Conservation (phyloP, 2,113 vertebrate genomes). For the Dromiciops gliroides region DNA sequence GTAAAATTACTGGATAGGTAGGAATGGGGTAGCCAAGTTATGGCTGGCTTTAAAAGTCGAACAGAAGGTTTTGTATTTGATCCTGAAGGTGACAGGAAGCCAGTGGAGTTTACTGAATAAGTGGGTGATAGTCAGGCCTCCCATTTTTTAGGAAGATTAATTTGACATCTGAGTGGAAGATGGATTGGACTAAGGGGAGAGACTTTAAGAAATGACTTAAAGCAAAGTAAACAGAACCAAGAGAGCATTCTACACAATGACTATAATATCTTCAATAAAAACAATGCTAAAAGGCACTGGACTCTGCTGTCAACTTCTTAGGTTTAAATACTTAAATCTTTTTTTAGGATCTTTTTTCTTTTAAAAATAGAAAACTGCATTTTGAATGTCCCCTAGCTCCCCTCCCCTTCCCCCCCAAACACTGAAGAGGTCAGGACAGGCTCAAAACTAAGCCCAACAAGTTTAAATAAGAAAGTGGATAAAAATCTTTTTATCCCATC, state of each 20-base stretch:
- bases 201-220: not conserved
- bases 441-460: not conserved
- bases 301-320: not conserved
- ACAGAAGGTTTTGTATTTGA: not conserved
- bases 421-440: not conserved
- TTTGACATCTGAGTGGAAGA: not conserved
- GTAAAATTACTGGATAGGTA: not conserved
- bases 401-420: too few relatives aligned
- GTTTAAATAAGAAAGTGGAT: not conserved
- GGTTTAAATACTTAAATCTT: not conserved
- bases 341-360: not conserved
- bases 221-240: not conserved
- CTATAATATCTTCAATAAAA: not conserved
- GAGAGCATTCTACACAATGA: not conserved
- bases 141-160: not conserved
- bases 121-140: not conserved
- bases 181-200: not conserved
- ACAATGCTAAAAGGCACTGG: not conserved
- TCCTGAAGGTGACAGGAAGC: not conserved
- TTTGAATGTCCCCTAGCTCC: not conserved
- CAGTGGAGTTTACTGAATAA: not conserved
- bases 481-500: constrained; percentile 17
- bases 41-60: not conserved
- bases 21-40: not conserved
- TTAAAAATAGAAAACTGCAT: constrained; percentile 9